These are phyloP conservation scores for Pegoplata infirma DNA, from an alignment of 2,888 invertebrate genomes.

Conservation along the genomic window DNA sequence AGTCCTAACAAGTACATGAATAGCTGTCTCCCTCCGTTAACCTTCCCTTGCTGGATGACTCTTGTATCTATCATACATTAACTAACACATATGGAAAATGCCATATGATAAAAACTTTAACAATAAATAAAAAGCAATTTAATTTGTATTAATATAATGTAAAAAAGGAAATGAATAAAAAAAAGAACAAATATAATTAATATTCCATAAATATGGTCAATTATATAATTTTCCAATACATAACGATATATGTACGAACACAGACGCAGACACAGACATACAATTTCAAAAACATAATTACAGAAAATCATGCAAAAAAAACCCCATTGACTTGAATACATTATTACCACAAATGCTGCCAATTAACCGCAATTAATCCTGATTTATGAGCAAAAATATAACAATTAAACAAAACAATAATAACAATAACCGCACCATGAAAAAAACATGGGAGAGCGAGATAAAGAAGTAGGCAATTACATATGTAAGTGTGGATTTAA, in stretches of 20 bases:
- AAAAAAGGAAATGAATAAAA: too few species aligned
- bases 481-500: background rate
- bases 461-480: slow-evolving; percentile 23
- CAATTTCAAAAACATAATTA: slow-evolving; percentile 42
- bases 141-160: slow-evolving; percentile 5
- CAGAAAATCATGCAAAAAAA: slow-evolving; percentile 28
- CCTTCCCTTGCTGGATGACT: too few species aligned
- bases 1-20: too few species aligned
- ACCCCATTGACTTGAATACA: slow-evolving; percentile 41
- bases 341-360: slow-evolving; percentile 66
- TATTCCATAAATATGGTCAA: slow-evolving; percentile 53
- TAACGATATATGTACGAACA: background rate
- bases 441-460: too few species aligned
- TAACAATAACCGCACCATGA: slow-evolving; percentile 1
- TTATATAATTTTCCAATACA: slow-evolving; percentile 30
- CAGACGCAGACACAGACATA: background rate
- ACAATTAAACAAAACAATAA: slow-evolving; percentile 59
- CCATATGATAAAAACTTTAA: background rate
- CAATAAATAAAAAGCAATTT: slow-evolving; percentile 10
- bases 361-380: slow-evolving; percentile 75
- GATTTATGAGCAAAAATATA: slow-evolving; percentile 68
- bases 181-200: slow-evolving; percentile 41
- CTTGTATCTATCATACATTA: background rate
- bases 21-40: too few species aligned
- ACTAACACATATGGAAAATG: background rate